Conservation (phyloP, 2,797 vertebrate genomes). For the Cossypha caffra region DNA sequence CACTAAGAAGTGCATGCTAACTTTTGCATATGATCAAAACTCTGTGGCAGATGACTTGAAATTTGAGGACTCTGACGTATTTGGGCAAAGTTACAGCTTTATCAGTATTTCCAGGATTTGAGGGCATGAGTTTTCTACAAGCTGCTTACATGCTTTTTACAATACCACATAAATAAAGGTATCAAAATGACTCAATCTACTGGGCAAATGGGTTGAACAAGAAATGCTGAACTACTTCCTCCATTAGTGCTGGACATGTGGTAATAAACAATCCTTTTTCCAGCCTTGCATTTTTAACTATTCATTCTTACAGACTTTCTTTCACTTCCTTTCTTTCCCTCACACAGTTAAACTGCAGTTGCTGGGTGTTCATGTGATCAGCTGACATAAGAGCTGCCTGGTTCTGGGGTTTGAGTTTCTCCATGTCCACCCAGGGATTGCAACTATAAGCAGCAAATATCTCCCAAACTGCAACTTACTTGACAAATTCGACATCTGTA, state of each 20-base stretch:
- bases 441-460: background rate
- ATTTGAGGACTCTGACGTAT: background rate
- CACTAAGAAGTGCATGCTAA: background rate
- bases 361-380: background rate
- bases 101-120: background rate
- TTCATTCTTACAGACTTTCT: background rate
- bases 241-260: background rate
- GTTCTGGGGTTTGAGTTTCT: background rate
- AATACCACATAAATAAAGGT: background rate
- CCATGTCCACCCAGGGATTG: background rate
- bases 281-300: background rate
- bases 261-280: background rate
- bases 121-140: background rate
- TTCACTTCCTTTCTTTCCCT: background rate
- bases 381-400: background rate
- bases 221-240: background rate
- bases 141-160: background rate
- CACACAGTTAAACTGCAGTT: background rate
- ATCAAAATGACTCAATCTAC: background rate
- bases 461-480: background rate
- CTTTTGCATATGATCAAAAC: background rate
- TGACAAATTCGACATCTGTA: background rate
- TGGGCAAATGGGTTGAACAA: background rate
- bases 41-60: background rate
- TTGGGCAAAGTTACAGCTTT: background rate